Conservation (phyloP, 2,113 vertebrate genomes). For the Pungitius pungitius region DNA sequence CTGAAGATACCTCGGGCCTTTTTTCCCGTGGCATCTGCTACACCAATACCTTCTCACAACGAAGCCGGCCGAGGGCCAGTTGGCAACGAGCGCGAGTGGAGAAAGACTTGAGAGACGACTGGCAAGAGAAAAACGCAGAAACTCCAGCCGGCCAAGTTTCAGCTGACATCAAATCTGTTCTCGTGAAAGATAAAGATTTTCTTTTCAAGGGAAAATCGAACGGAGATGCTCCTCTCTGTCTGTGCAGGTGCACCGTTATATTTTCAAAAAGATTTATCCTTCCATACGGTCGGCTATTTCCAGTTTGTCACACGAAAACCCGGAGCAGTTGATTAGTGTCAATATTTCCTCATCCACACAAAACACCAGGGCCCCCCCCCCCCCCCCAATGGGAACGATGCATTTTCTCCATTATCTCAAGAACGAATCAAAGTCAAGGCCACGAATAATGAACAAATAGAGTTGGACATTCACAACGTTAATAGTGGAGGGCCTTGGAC, state of each 20-base stretch:
- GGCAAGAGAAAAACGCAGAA: slow-evolving; percentile 57
- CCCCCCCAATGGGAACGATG: slow-evolving; percentile 2
- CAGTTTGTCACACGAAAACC: slow-evolving; percentile 35
- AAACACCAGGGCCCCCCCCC: slow-evolving; percentile 5
- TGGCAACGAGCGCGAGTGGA: slow-evolving; percentile 72
- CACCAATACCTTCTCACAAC: slow-evolving; percentile 71
- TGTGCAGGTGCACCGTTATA: slow-evolving; percentile 51
- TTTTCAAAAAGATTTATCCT: slow-evolving; percentile 48
- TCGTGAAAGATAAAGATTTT: slow-evolving; percentile 55
- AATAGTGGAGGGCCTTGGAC: neutral
- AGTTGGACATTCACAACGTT: slow-evolving; percentile 26
- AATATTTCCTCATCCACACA: slow-evolving; percentile 18
- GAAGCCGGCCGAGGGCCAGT: slow-evolving; percentile 69
- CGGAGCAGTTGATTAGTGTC: slow-evolving; percentile 10
- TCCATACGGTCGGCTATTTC: slow-evolving; percentile 39
- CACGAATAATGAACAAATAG: slow-evolving; percentile 18
- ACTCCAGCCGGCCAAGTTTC: slow-evolving; percentile 58
- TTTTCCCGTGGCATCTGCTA: slow-evolving; percentile 71
- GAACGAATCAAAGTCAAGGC: slow-evolving; percentile 5
- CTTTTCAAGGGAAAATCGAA: slow-evolving; percentile 35
- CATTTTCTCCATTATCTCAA: neutral
- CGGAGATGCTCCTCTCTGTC: slow-evolving; percentile 18
- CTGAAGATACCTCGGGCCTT: slow-evolving; percentile 69
- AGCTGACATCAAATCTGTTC: slow-evolving; percentile 47
- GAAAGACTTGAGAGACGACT: slow-evolving; percentile 64